These are phyloP conservation scores for Sycobia sp. DNA, from an alignment of 1,140 invertebrate species.

Conservation along the genomic window DNA sequence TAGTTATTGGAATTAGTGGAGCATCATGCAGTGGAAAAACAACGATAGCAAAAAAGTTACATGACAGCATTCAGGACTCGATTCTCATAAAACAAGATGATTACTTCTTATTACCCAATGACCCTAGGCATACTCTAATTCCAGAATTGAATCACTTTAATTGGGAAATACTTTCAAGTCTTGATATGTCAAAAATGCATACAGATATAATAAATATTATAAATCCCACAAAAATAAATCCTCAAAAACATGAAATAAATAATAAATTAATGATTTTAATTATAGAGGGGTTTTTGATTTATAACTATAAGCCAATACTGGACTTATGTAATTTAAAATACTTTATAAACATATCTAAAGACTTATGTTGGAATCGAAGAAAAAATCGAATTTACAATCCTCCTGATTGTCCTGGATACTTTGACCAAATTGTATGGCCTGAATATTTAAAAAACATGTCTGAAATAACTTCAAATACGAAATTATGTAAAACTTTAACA, in stretches of 20 bases:
- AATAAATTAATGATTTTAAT: slow-evolving; percentile 66
- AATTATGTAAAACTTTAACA: slow-evolving; percentile 43
- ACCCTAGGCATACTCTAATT: slow-evolving; percentile 70
- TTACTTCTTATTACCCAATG: slow-evolving; percentile 75
- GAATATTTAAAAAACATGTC: slow-evolving; percentile 63
- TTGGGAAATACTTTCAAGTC: slow-evolving; percentile 74
- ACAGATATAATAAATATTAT: slow-evolving; percentile 61
- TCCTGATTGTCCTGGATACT: slow-evolving; percentile 79
- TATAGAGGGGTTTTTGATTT: slow-evolving; percentile 78
- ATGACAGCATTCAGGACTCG: slow-evolving; percentile 62
- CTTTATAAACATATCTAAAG: slow-evolving; percentile 72
- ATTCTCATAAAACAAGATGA: slow-evolving; percentile 75
- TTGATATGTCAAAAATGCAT: slow-evolving; percentile 78
- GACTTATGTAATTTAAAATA: slow-evolving; percentile 74
- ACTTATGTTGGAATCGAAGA: slow-evolving; percentile 69
- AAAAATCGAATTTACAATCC: slow-evolving; percentile 71
- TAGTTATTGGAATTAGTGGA: slow-evolving; percentile 76
- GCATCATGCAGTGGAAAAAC: slow-evolving; percentile 83
- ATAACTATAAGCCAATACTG: slow-evolving; percentile 70
- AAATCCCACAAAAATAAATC: background rate
- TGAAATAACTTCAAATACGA: slow-evolving; percentile 44
- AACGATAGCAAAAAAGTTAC: slow-evolving; percentile 68
- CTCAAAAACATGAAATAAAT: slow-evolving; percentile 8
- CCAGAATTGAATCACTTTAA: slow-evolving; percentile 75
- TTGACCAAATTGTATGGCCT: slow-evolving; percentile 79